Base-by-base conservation (phyloP, 2,797 vertebrate species). In the Heteromormyrus szaboi region DNA sequence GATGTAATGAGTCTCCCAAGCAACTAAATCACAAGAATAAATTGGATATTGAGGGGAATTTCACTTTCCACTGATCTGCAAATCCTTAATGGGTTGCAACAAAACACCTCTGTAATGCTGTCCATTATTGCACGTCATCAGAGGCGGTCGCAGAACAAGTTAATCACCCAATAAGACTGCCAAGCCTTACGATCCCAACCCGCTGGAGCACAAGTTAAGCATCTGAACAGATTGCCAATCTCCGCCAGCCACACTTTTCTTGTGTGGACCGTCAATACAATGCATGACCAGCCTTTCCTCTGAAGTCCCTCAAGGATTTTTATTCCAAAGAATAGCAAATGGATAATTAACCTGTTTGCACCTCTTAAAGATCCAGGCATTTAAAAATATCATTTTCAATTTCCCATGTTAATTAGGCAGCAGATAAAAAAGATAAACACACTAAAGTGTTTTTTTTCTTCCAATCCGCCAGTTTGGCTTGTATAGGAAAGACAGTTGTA, bases 341-440 rank as follows among this genome's bases (percentile, higher is more conserved):
- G 51, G 53, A 59, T 86, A 59, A 86, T 86, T 86, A 86, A 86
- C 85, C 85, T 54, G 17, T 86, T 86, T 86, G 29, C 85, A 86
- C 85, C 85, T 86, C 14, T 41, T 56, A 56, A 86, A 54, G 33
- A 87, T 46, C 54, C 86, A 65, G 37, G 6, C 86, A 46, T 87
- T 87, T 48, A 62, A 87, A 87, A 87, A 87, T 87, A 87, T 87
- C 86, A 65, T 87, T 87, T 87, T 87, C 86, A 53, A 46, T 87
- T 65, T 65, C 56, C 86, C 41, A 46, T 87, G 54, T 87, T 87
- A 87, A 87, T 62, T 87, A 65, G 19, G 56, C 29, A 53, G 56
- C 53, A 86, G 85, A 86, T 86, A 56, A 59, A 72, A 59, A 87
- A 87, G 56, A 87, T 87, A 48, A 46, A 44, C 59, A 59, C 56